Base-by-base conservation (phyloP, 2,888 invertebrate species). In the Anoplius nigerrimus region DNA sequence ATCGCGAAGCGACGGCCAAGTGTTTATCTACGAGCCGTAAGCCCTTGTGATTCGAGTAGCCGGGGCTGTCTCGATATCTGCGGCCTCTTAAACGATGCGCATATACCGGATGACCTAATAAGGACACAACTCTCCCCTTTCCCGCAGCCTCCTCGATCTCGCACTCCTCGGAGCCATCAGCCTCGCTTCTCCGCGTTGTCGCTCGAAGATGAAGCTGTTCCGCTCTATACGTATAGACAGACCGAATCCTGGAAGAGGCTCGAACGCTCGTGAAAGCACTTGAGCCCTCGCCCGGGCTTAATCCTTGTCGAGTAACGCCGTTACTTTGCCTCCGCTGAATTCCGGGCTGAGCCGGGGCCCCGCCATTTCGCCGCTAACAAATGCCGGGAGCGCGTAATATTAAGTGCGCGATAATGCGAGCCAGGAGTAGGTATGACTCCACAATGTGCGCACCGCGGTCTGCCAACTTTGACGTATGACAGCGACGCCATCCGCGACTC, bases 31-130 rank as follows among this genome's bases (percentile, higher is more conserved):
- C 60, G 78, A 76, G 73, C 72, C 62, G 66, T 82, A 76, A 81
- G 82, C 83, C 71, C 76, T 79, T 72, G 73, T 78, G 82, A 82
- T 82, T 81, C 77, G 79, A 81, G 81, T 70, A 76, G 73, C 70
- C 72, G 66, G 76, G 74, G 72, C 69, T 78, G 66, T 71, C 60
- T 65, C 72, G 72, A 67, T 76, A 79, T 79, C 78, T 60, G 56
- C 69, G 64, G 69, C 62, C 79, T 79, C 76, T 78, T 79, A 76
- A 76, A 69, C 74, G 75, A 74, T 79, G 80, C 66, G 75, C 79
- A 78, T 80, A 74, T 79, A 79, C 57, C 72, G 59, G 74, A 67
- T 80, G 81, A 82, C 79, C 82, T 71, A 76, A 72, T 82, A 80
- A 82, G 69, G 55, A 66, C 53, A 66, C 66, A 65, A 69, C 55